Base-by-base conservation (phyloP, 2,888 invertebrate species). In the Odontomyia ornata region DNA sequence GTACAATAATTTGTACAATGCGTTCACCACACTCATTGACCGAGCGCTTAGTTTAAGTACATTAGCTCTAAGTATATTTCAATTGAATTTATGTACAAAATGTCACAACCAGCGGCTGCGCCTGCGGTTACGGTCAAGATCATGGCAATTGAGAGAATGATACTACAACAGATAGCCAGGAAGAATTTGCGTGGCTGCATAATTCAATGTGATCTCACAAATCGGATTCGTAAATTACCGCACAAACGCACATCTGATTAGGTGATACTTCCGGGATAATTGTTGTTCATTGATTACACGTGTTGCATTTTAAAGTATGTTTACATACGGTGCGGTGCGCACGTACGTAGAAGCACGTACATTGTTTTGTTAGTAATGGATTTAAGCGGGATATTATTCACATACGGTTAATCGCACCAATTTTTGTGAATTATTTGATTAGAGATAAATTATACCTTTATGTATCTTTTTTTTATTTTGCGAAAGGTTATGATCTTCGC, bases 121-220 rank as follows among this genome's bases (percentile, higher is more conserved):
- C 69, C 47, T 69, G 27, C 46, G 46, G 47, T 57, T 73, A 73
- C 23, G 73, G 73, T 73, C 73, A 73, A 73, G 73, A 73, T 73
- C 73, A 73, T 57, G 73, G 73, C 73, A 73, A 73, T 73, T 73
- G 73, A 36, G 57, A 57, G 36, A 46, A 69, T n/a, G 46, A 1
- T 25, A 1, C 23, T 3, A 30, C n/a, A 67, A 13, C 23, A 69
- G 13, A 47, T 18, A 15, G 43, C 15, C 25, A 46, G 47, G n/a
- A 69, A 18, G 46, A 69, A 47, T 69, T 47, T 69, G 69, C 69
- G 69, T 69, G 69, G 69, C 47, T 69, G 46, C 46, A 25, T 13
- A 47, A 69, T 47, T 25, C 21, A 47, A 13, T 25, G 69, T 47
- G 69, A 69, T 27, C 47, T 25, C n/a, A 69, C 46, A 36, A 25